phyloP scores from a whole-genome alignment of 1,140 invertebrate species.

The Dendrolimus punctatus region DNA sequence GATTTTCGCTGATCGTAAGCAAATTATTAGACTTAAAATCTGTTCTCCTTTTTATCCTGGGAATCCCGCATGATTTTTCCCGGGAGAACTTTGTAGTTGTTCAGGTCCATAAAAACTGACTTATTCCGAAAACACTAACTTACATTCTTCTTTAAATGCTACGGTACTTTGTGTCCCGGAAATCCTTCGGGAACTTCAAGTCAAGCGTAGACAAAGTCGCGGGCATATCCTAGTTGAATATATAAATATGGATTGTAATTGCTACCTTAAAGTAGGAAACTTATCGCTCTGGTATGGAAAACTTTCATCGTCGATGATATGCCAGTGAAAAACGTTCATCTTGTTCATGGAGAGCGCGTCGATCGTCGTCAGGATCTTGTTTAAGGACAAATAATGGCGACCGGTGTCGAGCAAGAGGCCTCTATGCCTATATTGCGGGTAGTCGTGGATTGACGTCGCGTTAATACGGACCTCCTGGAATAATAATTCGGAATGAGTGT shows the following conservation, averaged over 20 bases:
- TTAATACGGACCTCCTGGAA: constrained; percentile 44
- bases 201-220: no score
- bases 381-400: constrained; percentile 83
- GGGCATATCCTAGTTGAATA: not conserved
- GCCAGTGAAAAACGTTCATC: constrained; percentile 96
- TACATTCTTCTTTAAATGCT: no score
- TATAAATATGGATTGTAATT: not conserved
- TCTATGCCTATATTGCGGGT: constrained; percentile 82
- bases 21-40: no score
- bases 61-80: no score
- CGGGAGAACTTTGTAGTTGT: no score
- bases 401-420: constrained; percentile 89
- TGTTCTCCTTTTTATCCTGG: no score
- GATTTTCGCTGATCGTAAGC: no score
- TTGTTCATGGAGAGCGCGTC: constrained; percentile 92
- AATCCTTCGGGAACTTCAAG: no score
- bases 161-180: no score
- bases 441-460: constrained; percentile 69
- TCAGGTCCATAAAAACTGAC: no score
- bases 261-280: constrained; percentile 83
- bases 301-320: constrained; percentile 92
- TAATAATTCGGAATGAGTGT: not conserved
- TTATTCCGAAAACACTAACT: no score
- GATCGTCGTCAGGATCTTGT: constrained; percentile 77
- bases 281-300: constrained; percentile 87